Conservation (phyloP, 2,888 invertebrate genomes). For the Latrodectus hesperus region DNA sequence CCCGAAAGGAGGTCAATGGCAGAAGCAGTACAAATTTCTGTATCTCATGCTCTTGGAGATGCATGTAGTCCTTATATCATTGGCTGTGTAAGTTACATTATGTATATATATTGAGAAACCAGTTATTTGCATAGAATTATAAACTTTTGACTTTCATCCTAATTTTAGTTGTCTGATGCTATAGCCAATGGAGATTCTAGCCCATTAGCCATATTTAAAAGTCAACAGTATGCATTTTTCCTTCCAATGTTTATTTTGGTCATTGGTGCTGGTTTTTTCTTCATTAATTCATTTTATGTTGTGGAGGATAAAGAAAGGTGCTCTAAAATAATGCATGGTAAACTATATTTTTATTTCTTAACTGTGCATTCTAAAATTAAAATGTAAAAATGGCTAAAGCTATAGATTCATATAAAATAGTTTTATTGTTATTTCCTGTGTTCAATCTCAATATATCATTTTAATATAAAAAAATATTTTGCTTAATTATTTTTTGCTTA, state of each 20-base stretch:
- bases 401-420: too few relatives aligned
- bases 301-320: constrained; percentile 70
- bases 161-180: constrained; percentile 69
- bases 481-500: too few relatives aligned
- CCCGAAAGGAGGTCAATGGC: constrained; percentile 96
- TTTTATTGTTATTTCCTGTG: too few relatives aligned
- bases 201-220: constrained; percentile 78
- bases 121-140: not conserved
- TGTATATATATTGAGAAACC: not conserved
- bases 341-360: not conserved
- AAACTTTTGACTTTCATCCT: not conserved
- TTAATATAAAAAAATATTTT: too few relatives aligned
- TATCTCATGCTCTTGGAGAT: constrained; percentile 97
- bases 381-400: not conserved
- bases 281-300: constrained; percentile 89
- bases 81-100: constrained; percentile 83
- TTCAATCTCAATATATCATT: too few relatives aligned
- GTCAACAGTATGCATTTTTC: constrained; percentile 93
- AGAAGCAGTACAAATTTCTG: constrained; percentile 96
- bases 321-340: constrained; percentile 63
- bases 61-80: constrained; percentile 98
- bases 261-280: constrained; percentile 91
- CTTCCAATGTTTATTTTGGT: constrained; percentile 93
- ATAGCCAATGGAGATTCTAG: constrained; percentile 70
- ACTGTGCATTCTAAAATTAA: not conserved